Base-by-base conservation (phyloP, 2,113 vertebrate genomes). In the Paramisgurnus dabryanus region DNA sequence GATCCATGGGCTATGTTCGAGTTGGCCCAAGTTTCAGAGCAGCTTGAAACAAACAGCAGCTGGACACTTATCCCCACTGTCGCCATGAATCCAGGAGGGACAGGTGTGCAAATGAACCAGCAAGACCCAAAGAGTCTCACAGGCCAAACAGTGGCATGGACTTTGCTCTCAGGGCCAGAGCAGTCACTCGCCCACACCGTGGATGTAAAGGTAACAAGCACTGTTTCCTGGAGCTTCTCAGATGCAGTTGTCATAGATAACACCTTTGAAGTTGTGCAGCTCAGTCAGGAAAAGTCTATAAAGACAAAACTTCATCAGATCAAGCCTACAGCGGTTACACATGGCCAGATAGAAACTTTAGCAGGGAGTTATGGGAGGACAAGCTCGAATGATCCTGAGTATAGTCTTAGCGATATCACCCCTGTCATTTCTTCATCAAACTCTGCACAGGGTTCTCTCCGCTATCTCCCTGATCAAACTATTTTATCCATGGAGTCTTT, bases 101-200 rank as follows among this genome's bases (percentile, higher is more conserved):
- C 82, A 72, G 40, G 55, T 69, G 43, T 82, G 69, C 81, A 85
- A 41, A 82, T 65, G 34, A n/a, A 67, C 43, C 65, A 34, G 15
- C 34, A 5, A 55, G 64, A 71, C 13, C 55, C 49, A 66, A 82
- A 72, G 55, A 69, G 63, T 65, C 41, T 67, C 9, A 61, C 61
- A 18, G 45, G 18, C 18, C 79, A 80, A 70, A 84, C 77, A 64
- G 27, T 40, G 66, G 79, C 72, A 49, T 68, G 8, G 13, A 58
- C 22, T 64, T 45, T 61, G 34, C 45, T 49, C 22, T 78, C 64
- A 57, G 58, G 47, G 55, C 69, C 67, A 69, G 39, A 53, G 43
- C 10, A 17, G 8, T 64, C 66, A 12, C 41, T 64, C 39, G 69
- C 45, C 18, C 70, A 47, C 65, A 50, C 41, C 15, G 58, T 73